Evolutionary conservation across 2,888 invertebrate genomes (phyloP).

Genomic region (Aelia acuminata): DNA sequence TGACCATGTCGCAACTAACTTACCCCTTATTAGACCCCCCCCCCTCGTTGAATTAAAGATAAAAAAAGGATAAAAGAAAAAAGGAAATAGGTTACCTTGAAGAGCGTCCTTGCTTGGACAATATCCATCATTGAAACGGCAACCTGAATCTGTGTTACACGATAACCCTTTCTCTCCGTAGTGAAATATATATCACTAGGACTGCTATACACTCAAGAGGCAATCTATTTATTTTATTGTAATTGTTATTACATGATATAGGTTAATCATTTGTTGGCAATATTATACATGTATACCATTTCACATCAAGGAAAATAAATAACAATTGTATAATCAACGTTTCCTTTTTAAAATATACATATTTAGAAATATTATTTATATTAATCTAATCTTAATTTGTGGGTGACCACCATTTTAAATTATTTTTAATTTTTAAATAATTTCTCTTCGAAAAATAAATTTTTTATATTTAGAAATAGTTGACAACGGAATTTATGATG

Average conservation of each 20-base stretch:
- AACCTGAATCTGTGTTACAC: conserved; percentile 36
- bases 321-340: not conserved
- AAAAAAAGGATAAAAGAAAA: not conserved
- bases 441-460: too few species aligned
- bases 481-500: not conserved
- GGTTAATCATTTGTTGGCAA: not conserved
- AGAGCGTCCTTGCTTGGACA: conserved; percentile 45
- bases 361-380: too few species aligned
- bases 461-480: too few species aligned
- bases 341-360: not conserved
- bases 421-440: too few species aligned
- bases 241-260: not conserved
- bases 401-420: too few species aligned
- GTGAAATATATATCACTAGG: not conserved
- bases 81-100: conserved; percentile 41
- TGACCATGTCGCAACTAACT: conserved; percentile 36
- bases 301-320: not conserved
- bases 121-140: conserved; percentile 46
- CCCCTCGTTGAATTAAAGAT: not conserved
- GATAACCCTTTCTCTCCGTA: conserved; percentile 14
- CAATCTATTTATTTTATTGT: not conserved
- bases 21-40: conserved; percentile 27
- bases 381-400: too few species aligned
- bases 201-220: not conserved
- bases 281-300: not conserved